phyloP scores from a whole-genome alignment of 2,113 vertebrate species.

The Brienomyrus brachyistius region DNA sequence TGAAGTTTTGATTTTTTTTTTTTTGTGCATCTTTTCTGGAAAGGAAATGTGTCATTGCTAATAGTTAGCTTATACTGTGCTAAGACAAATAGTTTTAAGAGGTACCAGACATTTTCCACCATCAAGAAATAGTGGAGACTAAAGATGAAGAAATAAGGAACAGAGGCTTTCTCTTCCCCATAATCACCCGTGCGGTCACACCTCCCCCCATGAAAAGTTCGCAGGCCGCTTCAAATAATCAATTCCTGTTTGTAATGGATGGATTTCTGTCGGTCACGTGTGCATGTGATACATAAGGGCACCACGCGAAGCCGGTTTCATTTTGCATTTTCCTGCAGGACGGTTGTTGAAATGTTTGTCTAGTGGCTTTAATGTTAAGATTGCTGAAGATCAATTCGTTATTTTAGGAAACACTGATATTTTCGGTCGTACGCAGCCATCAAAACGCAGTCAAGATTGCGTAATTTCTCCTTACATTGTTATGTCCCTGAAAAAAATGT shows the following conservation, averaged over 20 bases:
- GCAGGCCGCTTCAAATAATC: background rate
- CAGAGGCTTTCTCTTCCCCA: conserved; percentile 29
- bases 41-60: background rate
- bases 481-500: background rate
- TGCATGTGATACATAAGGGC: background rate
- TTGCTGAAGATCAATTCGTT: background rate
- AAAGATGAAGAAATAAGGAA: conserved; percentile 31
- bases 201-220: background rate
- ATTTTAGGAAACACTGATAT: background rate
- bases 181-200: background rate
- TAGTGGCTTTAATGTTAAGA: background rate
- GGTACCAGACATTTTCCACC: conserved; percentile 4
- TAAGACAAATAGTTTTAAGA: background rate
- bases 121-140: conserved; percentile 9
- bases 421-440: background rate
- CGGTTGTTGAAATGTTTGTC: background rate
- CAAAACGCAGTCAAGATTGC: background rate
- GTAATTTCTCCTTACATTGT: background rate
- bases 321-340: conserved; percentile 1
- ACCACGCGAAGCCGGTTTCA: background rate
- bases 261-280: conserved; percentile 1
- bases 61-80: background rate
- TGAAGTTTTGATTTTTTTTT: background rate
- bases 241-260: background rate
- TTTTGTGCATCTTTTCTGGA: background rate